These are phyloP conservation scores for Monopterus albus DNA, from an alignment of 2,113 vertebrate genomes.

Conservation along the genomic window DNA sequence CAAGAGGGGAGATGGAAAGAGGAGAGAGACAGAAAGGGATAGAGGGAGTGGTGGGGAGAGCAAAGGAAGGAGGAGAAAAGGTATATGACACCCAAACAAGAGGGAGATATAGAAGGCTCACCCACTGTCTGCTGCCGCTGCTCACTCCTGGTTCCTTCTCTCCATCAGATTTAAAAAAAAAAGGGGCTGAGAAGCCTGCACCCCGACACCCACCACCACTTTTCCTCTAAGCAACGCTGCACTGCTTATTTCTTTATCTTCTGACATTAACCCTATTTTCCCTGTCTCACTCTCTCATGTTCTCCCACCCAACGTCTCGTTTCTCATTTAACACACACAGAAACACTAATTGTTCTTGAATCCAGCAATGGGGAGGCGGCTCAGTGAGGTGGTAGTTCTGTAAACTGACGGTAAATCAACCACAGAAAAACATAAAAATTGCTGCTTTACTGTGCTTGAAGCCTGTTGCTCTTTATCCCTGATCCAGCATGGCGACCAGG, in stretches of 20 bases:
- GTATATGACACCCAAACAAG: conserved; percentile 45
- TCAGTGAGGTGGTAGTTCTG: neutral
- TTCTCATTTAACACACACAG: conserved; percentile 31
- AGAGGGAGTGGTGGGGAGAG: conserved; percentile 19
- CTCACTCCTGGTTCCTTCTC: conserved; percentile 45
- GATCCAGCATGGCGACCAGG: no score
- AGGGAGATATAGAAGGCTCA: conserved; percentile 54
- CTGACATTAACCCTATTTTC: conserved; percentile 45
- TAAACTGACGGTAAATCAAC: no score
- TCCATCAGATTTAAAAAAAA: conserved; percentile 56
- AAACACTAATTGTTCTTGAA: conserved; percentile 48
- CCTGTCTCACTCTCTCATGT: conserved; percentile 3
- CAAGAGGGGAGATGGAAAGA: conserved; percentile 40
- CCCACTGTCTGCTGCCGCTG: conserved; percentile 36
- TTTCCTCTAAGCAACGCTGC: neutral
- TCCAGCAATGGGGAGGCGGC: conserved; percentile 4
- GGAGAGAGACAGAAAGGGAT: conserved; percentile 30
- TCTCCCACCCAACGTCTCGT: neutral
- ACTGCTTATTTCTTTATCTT: conserved; percentile 30
- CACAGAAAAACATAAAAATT: no score
- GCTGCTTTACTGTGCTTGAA: no score
- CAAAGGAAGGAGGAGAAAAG: neutral
- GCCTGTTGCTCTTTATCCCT: no score
- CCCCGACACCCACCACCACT: neutral
- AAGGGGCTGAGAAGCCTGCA: conserved; percentile 33